Evolutionary conservation across 2,888 invertebrate genomes (phyloP).

Genomic region (Melanargia galathea): DNA sequence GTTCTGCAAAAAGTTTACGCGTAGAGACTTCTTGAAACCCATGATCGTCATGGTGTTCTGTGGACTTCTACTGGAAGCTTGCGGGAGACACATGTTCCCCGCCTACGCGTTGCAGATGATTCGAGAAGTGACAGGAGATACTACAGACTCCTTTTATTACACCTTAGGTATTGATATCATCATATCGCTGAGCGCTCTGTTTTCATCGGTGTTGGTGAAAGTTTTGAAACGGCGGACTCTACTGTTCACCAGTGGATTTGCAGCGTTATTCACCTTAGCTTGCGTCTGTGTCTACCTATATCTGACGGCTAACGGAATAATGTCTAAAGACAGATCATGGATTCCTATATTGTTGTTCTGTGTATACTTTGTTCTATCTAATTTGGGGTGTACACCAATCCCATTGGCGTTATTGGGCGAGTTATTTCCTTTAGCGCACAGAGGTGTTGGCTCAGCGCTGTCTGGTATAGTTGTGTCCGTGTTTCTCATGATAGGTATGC

Average conservation of each 20-base stretch:
- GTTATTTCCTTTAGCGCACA: slow-evolving; percentile 60
- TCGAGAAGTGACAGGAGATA: slow-evolving; percentile 51
- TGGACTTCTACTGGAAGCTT: slow-evolving; percentile 52
- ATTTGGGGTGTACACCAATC: slow-evolving; percentile 64
- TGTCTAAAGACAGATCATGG: slow-evolving; percentile 49
- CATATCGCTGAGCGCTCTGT: slow-evolving; percentile 52
- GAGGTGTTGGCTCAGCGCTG: slow-evolving; percentile 53
- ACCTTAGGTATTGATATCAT: slow-evolving; percentile 57
- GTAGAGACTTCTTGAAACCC: slow-evolving; percentile 59
- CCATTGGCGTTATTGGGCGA: slow-evolving; percentile 63
- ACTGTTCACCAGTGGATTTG: slow-evolving; percentile 55
- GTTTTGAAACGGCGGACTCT: slow-evolving; percentile 55
- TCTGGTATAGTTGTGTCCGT: slow-evolving; percentile 52
- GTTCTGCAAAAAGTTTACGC: slow-evolving; percentile 53
- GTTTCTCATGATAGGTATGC: slow-evolving; percentile 50
- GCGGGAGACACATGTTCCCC: slow-evolving; percentile 61
- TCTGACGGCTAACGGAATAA: slow-evolving; percentile 44
- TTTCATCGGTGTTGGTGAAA: slow-evolving; percentile 56
- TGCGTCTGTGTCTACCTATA: slow-evolving; percentile 53
- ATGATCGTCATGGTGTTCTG: slow-evolving; percentile 50
- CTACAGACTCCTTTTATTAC: slow-evolving; percentile 53
- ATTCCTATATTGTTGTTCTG: slow-evolving; percentile 54
- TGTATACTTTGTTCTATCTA: slow-evolving; percentile 56
- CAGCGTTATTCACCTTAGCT: slow-evolving; percentile 49
- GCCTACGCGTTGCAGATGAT: slow-evolving; percentile 63